phyloP scores from a whole-genome alignment of 2,888 invertebrate genomes.

The Thecophora atra region DNA sequence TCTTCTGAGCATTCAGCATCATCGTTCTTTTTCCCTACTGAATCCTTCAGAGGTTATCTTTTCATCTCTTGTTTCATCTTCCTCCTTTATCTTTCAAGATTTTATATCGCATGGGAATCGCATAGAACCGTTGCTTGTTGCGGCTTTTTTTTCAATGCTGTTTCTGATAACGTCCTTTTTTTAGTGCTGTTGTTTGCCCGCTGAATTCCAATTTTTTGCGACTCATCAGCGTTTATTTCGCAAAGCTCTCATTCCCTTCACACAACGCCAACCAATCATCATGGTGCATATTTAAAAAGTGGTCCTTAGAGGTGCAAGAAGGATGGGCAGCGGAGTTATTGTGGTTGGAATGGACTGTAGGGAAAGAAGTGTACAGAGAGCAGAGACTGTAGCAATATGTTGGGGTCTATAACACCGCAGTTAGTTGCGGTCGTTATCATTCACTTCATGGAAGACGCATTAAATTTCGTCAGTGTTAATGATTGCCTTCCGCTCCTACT shows the following conservation, averaged over 20 bases:
- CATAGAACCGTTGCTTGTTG: too few relatives aligned
- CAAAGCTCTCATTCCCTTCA: too few relatives aligned
- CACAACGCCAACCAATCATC: neutral
- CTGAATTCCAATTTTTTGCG: neutral
- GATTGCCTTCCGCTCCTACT: neutral
- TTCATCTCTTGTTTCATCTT: too few relatives aligned
- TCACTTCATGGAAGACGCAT: neutral
- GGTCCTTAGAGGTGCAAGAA: slow-evolving; percentile 11
- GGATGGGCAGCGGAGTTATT: too few relatives aligned
- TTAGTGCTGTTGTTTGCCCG: neutral
- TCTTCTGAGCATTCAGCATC: neutral
- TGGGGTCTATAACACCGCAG: neutral
- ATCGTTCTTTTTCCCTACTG: too few relatives aligned
- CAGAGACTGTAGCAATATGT: too few relatives aligned
- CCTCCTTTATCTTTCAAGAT: too few relatives aligned
- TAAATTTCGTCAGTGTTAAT: neutral
- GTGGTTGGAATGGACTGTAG: neutral
- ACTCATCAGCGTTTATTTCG: neutral
- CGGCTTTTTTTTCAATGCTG: too few relatives aligned
- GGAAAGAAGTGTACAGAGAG: neutral
- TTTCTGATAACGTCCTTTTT: too few relatives aligned
- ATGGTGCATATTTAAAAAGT: slow-evolving; percentile 1
- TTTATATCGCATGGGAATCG: too few relatives aligned
- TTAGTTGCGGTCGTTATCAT: slow-evolving; percentile 4
- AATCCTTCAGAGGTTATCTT: too few relatives aligned